Evolutionary conservation across 2,888 invertebrate species (phyloP), one percentile per base, ranked within the genome.

Genomic region (Cheiracanthium punctorium): DNA sequence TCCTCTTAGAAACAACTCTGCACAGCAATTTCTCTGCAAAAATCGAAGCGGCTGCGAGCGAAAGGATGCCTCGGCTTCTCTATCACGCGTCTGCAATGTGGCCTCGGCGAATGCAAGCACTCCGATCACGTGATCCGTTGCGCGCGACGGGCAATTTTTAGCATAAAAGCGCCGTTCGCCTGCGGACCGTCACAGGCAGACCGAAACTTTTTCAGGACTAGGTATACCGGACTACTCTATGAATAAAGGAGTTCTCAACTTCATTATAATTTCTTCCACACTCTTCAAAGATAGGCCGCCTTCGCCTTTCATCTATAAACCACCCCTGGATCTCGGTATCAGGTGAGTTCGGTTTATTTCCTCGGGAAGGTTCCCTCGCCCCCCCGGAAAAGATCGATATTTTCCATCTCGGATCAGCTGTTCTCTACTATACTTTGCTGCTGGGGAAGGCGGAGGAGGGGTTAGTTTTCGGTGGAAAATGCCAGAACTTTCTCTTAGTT

Each of bases 251-350:
- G 86, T 81, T 41, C 48, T 67, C 37, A 29, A 43, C 58, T 69
- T 14, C 20, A 41, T 87, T 58, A 81, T 81, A 64, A 81, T 87
- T 77, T 87, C 86, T 81, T 87, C 86, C 24, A 76, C 86, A 74
- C 73, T 81, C 24, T 87, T 87, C 73, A 81, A 87, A 52, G 86
- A 87, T 76, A 80, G 86, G 72, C 80, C 86, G 33, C 86, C 81
- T 29, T 87, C 86, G 41, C 86, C 86, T 29, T 87, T 71, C 48
- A 87, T 41, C 4, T 87, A 87, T 41, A 87, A 87, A 72, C 86
- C 86, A 24, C 86, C 86, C 72, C 69, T 87, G 48, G 80, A 81
- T 41, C 30, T 77, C 12, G 86, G 86, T 37, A 81, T 87, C 73
- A 87, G 86, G 86, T 87, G 17, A 80, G 80, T 4, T 0, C 0